Evolutionary conservation across 2,888 invertebrate species (phyloP).

Genomic region (Oligia fasciuncula): DNA sequence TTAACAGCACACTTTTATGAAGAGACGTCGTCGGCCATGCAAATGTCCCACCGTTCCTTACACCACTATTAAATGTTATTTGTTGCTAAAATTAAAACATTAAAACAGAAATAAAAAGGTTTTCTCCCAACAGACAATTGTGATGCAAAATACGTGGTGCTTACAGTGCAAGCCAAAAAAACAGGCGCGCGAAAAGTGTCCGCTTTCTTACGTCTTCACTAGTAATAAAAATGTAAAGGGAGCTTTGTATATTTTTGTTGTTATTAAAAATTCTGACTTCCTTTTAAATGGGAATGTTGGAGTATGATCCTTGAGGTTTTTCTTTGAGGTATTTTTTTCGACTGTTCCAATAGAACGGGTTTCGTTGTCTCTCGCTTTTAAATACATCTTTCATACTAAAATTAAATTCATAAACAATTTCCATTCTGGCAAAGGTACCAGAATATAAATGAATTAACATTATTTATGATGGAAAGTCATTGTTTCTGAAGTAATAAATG

Average conservation of each 20-base stretch:
- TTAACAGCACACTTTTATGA: constrained; percentile 65
- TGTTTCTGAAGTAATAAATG: background rate
- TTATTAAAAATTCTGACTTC: constrained; percentile 67
- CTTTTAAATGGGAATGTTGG: constrained; percentile 50
- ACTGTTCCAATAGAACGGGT: background rate
- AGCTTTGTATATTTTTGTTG: constrained; percentile 63
- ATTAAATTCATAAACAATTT: background rate
- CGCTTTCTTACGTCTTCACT: constrained; percentile 69
- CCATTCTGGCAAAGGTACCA: background rate
- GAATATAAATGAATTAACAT: background rate
- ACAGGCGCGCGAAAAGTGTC: constrained; percentile 68
- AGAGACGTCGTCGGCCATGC: constrained; percentile 73
- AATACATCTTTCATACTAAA: background rate
- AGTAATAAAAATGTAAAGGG: constrained; percentile 68
- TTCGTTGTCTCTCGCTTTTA: background rate
- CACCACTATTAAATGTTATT: constrained; percentile 86
- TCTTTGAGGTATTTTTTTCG: background rate
- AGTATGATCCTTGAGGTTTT: constrained; percentile 18
- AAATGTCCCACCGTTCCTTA: constrained; percentile 82
- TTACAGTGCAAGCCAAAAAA: constrained; percentile 74
- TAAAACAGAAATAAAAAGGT: constrained; percentile 79
- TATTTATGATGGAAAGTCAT: background rate
- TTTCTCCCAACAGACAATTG: constrained; percentile 81
- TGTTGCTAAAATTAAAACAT: constrained; percentile 88
- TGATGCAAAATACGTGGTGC: constrained; percentile 82